A percentile compares a stretch with the other conserved stretches of the same genome.
Evolutionary conservation across 2,888 invertebrate species (phyloP).

Genomic region (Odontocolon sp.): DNA sequence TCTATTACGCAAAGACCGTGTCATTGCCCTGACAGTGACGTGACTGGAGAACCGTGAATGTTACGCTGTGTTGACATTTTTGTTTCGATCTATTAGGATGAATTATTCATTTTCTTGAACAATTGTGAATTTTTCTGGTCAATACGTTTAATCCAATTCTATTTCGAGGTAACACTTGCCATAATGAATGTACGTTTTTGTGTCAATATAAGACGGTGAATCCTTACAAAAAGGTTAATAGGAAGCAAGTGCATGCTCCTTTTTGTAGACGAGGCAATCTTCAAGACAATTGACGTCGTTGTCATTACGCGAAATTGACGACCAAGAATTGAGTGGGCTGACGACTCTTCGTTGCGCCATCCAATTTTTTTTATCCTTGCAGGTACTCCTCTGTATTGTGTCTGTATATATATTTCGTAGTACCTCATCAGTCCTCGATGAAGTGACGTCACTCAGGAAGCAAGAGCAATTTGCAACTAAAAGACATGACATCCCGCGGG

Average conservation of each 20-base stretch:
- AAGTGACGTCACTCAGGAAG: constrained; percentile 4
- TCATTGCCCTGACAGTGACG: background rate
- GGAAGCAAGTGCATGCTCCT: too few species aligned
- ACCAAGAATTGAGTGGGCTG: constrained; percentile 51
- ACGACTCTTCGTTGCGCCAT: constrained; percentile 53
- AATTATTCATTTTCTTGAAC: too few species aligned
- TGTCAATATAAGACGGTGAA: too few species aligned
- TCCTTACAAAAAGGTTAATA: too few species aligned
- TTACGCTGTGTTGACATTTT: background rate
- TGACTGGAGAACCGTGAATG: background rate
- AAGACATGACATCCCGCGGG: constrained; percentile 20
- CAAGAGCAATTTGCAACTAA: constrained; percentile 36
- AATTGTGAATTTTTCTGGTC: too few species aligned
- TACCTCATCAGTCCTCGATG: background rate
- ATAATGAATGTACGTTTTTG: too few species aligned
- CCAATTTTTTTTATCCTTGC: constrained; percentile 32
- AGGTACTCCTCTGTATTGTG: constrained; percentile 21
- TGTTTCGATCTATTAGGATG: too few species aligned
- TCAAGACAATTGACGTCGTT: constrained; percentile 48
- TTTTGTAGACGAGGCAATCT: background rate
- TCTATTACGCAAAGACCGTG: background rate
- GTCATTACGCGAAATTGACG: constrained; percentile 51
- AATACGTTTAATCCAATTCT: too few species aligned
- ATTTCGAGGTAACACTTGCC: too few species aligned
- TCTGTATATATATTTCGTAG: background rate